Evolutionary conservation across 2,888 invertebrate genomes (phyloP), one percentile per base, ranked within the genome.

Genomic region (Gonocerus acuteangulatus): DNA sequence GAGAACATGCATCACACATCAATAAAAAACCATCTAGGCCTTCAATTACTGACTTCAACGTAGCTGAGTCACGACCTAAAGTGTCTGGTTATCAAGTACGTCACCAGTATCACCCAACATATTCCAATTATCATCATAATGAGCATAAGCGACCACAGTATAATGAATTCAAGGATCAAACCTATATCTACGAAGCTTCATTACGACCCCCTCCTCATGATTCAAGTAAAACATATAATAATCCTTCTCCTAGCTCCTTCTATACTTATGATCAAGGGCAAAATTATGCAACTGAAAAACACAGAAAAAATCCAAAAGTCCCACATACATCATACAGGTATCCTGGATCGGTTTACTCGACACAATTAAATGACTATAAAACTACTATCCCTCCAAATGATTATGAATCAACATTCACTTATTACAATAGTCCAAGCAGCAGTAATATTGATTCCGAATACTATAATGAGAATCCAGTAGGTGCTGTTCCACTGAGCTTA

Each of bases 1-100:
- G 79, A 68, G 76, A 80, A 67, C 77, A 79, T 66, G 70, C 73
- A 42, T 75, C 72, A 18, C 74, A 77, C 48, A 77, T 77, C 71
- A 76, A 73, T 13, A 77, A 74, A 51, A 79, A 72, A 71, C 70
- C 74, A 65, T 76, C 74, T n/a, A 60, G 60, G 44, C 63, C 61
- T 1, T 59, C 47, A 9, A 36, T 19, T 22, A 36, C 44, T 4
- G 34, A 49, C 7, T 39, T 51, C 7, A 58, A 47, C 36, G 51
- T 51, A 7, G 22, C 32, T 3, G 59, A 62, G 36, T 42, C 51
- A 18, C 45, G 59, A 18, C 54, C 61, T 1, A 59, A 58, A 36
- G 60, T 56, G 68, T 57, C 47, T 62, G 49, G 59, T 65, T 62
- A 66, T 68, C 70, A 68, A 71, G 71, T 70, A 70, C 70, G 71